Percentiles rank a stretch among this genome's conserved stretches.
Conservation (phyloP, 2,113 vertebrate genomes). For the Pardalotus punctatus region DNA sequence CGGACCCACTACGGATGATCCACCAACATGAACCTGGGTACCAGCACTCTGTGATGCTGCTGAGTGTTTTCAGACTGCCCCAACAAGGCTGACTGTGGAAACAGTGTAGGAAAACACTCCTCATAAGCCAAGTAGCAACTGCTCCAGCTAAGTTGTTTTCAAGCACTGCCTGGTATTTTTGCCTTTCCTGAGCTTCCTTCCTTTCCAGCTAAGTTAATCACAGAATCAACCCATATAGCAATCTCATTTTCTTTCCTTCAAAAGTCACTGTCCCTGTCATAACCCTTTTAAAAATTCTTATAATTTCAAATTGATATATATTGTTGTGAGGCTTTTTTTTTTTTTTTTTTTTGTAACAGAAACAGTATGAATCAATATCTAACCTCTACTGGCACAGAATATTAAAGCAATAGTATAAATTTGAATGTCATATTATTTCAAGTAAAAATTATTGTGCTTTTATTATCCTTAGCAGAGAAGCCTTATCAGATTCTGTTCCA, state of each 20-base stretch:
- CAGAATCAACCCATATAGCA: neutral
- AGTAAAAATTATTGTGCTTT: neutral
- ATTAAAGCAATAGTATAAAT: neutral
- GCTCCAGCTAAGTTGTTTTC: neutral
- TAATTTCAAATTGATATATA: neutral
- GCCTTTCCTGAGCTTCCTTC: neutral
- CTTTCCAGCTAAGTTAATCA: neutral
- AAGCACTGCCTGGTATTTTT: neutral
- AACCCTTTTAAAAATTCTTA: neutral
- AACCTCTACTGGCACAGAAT: neutral
- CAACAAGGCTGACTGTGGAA: neutral
- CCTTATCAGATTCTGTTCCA: neutral
- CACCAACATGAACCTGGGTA: neutral
- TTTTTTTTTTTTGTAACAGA: neutral
- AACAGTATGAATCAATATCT: neutral
- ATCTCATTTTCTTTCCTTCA: neutral
- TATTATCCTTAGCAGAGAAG: neutral
- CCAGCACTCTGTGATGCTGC: neutral
- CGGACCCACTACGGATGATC: neutral
- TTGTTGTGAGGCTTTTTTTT: neutral
- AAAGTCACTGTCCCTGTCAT: neutral
- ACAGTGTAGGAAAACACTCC: too few species aligned
- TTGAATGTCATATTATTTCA: neutral
- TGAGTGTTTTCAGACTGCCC: neutral
- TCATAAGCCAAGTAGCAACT: neutral